Evolutionary conservation across 2,113 vertebrate genomes (phyloP).

Genomic region (Microtus pennsylvanicus): DNA sequence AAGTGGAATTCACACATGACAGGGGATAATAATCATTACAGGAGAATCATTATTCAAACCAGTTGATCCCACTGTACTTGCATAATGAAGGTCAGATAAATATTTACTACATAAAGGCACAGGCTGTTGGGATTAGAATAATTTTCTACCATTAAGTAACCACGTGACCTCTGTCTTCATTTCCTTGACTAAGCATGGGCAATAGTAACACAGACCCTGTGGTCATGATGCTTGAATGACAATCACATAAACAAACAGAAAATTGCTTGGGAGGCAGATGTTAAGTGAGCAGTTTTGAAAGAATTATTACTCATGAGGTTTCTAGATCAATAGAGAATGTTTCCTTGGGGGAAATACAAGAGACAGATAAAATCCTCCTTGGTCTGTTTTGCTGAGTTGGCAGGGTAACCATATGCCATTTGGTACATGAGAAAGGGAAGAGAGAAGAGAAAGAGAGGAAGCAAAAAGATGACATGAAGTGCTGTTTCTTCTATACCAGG

Average conservation of each 20-base stretch:
- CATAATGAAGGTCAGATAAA: accelerated
- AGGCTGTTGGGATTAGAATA: background rate
- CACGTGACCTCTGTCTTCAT: background rate
- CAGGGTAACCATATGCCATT: background rate
- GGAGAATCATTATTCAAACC: background rate
- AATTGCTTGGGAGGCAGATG: background rate
- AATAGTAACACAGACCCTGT: background rate
- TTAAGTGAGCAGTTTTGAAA: background rate
- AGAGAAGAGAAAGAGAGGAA: background rate
- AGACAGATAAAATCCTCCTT: background rate
- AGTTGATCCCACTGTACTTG: background rate
- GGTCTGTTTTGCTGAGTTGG: background rate
- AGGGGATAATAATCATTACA: background rate
- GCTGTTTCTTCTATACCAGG: background rate
- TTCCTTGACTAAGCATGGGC: background rate
- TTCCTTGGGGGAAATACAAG: background rate
- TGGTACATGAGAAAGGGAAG: background rate
- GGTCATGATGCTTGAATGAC: background rate
- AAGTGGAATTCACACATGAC: background rate
- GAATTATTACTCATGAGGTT: background rate
- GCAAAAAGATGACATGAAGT: background rate
- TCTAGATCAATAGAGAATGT: background rate
- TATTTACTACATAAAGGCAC: background rate
- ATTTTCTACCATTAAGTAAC: background rate
- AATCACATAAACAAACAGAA: background rate